Base-by-base conservation (phyloP, 2,888 invertebrate genomes). In the Parnassius mnemosyne region DNA sequence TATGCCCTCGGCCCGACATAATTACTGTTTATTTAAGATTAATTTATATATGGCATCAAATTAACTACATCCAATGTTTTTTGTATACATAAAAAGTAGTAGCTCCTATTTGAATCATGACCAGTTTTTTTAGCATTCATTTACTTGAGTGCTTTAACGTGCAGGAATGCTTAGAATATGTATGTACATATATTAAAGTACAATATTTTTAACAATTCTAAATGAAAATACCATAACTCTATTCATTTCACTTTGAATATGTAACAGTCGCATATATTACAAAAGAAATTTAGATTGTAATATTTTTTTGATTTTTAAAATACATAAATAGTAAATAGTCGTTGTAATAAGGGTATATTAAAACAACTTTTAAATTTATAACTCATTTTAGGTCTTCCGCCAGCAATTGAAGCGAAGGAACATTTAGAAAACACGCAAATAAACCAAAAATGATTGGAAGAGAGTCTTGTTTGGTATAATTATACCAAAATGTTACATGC, bases 21-120 rank as follows among this genome's bases (percentile, higher is more conserved):
- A 81, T 83, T 79, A 79, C 78, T 80, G 73, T 81, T 80, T 79
- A 75, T 75, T 77, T 65, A 72, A 74, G 71, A 80, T 78, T 79
- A 83, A 85, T 85, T 79, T 80, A 75, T 79, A 76, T 75, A 70
- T 74, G 71, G 70, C 68, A 69, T 69, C 62, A 66, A 55, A 60
- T 47, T 43, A 57, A 58, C 49, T 50, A 54, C 34, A 63, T 65
- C 54, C 55, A 63, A 57, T 64, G 53, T 46, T 57, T 55, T 59
- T 63, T 56, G 60, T 61, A 49, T 41, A 43, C 63, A 60, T 63
- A 60, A 60, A 55, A 62, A 60, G 53, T 51, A 25, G 54, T 46
- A 53, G 50, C 54, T 41, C 57, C 52, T 57, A 62, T 49, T 49
- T 13, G 9, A 49, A n/a, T 49, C 13, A 12, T 44, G n/a, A 2